phyloP scores from a whole-genome alignment of 64 coral and sea anemone genomes.

The Anthopleura sola region DNA sequence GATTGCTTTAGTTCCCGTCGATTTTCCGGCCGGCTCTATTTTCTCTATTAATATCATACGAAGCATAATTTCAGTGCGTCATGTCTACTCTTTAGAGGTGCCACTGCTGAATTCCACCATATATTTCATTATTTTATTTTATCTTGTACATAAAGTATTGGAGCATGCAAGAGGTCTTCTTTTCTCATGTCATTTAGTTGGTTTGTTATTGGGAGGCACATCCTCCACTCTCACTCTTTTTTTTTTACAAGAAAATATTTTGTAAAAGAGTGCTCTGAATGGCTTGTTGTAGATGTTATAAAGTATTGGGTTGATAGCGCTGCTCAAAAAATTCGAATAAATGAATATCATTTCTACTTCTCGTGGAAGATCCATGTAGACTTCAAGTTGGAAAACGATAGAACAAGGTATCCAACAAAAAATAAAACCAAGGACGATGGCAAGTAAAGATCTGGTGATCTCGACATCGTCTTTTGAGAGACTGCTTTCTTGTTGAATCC shows the following conservation, averaged over 20 bases:
- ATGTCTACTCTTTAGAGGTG: no score
- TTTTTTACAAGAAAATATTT: neutral
- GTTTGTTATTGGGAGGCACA: neutral
- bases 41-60: no score
- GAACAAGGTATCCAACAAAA: slow-evolving; percentile 15
- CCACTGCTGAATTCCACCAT: no score
- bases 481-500: neutral
- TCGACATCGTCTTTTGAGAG: neutral
- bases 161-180: neutral
- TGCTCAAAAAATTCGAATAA: slow-evolving; percentile 1
- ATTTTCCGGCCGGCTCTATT: no score
- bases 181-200: neutral
- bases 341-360: slow-evolving; percentile 1
- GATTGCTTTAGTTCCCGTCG: no score
- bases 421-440: neutral
- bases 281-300: neutral
- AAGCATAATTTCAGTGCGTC: no score
- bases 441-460: neutral
- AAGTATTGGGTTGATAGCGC: slow-evolving; percentile 12
- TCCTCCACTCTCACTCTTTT: neutral
- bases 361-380: slow-evolving; percentile 11
- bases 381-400: neutral
- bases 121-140: no score
- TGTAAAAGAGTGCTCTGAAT: neutral
- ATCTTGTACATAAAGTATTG: no score